Evolutionary conservation across 2,113 vertebrate species (phyloP).

Genomic region (Macquaria australasica): DNA sequence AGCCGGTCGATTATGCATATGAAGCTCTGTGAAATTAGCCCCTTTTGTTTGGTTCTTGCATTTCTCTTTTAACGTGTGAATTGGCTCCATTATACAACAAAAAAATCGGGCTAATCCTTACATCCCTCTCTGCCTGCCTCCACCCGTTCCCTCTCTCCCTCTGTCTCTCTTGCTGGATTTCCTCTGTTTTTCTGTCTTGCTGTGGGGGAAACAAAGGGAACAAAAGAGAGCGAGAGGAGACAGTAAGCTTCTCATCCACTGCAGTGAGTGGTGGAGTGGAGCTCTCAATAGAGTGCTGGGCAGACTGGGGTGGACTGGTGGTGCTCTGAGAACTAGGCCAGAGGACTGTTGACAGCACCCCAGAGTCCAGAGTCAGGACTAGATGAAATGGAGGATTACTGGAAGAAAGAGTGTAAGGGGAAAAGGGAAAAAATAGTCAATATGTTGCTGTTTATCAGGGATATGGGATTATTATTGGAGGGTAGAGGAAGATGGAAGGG

Average conservation of each 20-base stretch:
- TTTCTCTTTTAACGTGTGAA: slow-evolving; percentile 68
- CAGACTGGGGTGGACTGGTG: slow-evolving; percentile 62
- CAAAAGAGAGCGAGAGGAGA: slow-evolving; percentile 79
- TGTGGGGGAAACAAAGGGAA: slow-evolving; percentile 79
- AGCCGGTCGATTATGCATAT: slow-evolving; percentile 50
- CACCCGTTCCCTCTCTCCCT: slow-evolving; percentile 58
- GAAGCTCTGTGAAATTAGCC: slow-evolving; percentile 66
- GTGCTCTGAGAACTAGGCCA: slow-evolving; percentile 76
- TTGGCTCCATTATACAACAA: slow-evolving; percentile 65
- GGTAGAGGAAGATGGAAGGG: neutral
- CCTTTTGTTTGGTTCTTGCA: slow-evolving; percentile 66
- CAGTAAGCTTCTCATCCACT: slow-evolving; percentile 79
- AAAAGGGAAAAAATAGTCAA: slow-evolving; percentile 11
- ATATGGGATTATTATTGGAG: slow-evolving; percentile 23
- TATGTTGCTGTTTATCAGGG: slow-evolving; percentile 7
- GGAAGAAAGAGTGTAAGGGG: neutral
- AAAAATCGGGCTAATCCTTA: slow-evolving; percentile 69
- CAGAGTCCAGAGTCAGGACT: slow-evolving; percentile 56
- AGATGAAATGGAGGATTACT: slow-evolving; percentile 55
- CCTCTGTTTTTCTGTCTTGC: slow-evolving; percentile 80
- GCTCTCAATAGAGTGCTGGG: slow-evolving; percentile 67
- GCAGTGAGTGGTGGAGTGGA: slow-evolving; percentile 71
- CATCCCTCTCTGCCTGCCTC: slow-evolving; percentile 69
- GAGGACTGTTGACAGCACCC: slow-evolving; percentile 57
- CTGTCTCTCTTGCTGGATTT: slow-evolving; percentile 73